These are phyloP conservation scores for Stomorhina lunata DNA, from an alignment of 2,888 invertebrate genomes.

Conservation along the genomic window DNA sequence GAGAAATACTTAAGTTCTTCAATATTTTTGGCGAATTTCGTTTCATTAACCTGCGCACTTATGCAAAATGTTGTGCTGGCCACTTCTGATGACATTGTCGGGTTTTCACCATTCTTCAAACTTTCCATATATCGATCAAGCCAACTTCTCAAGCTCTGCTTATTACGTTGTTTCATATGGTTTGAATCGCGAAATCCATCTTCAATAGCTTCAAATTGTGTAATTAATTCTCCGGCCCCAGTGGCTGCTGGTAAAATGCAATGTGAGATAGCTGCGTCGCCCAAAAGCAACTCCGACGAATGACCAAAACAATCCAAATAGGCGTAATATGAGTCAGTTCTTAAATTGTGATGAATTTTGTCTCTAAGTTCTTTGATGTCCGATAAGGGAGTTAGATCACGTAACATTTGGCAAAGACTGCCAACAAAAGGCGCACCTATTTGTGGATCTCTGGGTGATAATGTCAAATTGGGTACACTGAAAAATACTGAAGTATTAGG, in stretches of 20 bases:
- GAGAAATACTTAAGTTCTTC: neutral
- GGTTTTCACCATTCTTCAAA: neutral
- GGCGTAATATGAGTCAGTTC: neutral
- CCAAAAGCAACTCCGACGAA: conserved; percentile 8
- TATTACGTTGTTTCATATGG: neutral
- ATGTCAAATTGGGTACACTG: conserved; percentile 12
- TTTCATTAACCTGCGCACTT: conserved; percentile 3
- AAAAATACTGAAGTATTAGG: conserved; percentile 1
- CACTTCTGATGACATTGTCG: neutral
- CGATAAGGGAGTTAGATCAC: neutral
- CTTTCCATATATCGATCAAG: neutral
- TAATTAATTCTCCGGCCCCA: neutral
- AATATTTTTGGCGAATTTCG: neutral
- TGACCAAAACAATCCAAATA: conserved; percentile 2
- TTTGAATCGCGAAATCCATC: neutral
- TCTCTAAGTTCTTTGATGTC: neutral
- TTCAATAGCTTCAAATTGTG: neutral
- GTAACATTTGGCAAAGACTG: conserved; percentile 24
- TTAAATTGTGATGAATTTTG: neutral
- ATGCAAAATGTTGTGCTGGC: neutral
- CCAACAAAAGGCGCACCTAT: conserved; percentile 20
- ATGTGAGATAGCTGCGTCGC: neutral
- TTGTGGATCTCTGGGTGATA: neutral
- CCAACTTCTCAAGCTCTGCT: neutral
- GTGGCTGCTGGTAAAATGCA: neutral